Conservation (phyloP, 2,113 vertebrate species). For the Erythrocercus mccallii region DNA sequence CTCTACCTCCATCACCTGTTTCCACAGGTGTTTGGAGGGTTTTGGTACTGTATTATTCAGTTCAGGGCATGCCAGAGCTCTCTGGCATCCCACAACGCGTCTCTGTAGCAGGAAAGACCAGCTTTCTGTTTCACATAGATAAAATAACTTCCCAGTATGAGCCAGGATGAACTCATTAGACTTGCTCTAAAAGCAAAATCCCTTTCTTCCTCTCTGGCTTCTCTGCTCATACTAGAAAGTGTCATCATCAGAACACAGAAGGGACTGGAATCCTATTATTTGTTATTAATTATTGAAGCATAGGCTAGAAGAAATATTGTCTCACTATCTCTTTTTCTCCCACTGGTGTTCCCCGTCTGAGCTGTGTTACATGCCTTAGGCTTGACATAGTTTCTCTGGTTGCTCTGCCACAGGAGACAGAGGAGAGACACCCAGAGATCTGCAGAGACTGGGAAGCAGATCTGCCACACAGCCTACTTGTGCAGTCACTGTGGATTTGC, state of each 20-base stretch:
- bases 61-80: neutral
- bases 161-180: neutral
- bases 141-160: neutral
- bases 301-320: neutral
- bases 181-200: neutral
- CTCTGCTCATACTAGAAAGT: neutral
- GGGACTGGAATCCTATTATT: neutral
- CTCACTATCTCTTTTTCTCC: neutral
- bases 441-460: neutral
- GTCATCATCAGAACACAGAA: neutral
- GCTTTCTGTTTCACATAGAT: neutral
- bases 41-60: neutral
- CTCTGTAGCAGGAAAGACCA: neutral
- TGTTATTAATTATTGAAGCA: conserved; percentile 1
- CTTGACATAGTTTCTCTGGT: neutral
- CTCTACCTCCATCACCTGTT: neutral
- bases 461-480: neutral
- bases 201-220: neutral
- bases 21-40: neutral
- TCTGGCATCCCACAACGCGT: rapidly evolving
- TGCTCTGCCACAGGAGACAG: neutral
- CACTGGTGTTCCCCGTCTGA: neutral
- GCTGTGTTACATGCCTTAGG: neutral
- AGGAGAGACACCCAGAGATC: neutral
- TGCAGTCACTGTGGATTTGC: neutral